Conservation (phyloP, 2,797 vertebrate species). For the Melanogrammus aeglefinus region DNA sequence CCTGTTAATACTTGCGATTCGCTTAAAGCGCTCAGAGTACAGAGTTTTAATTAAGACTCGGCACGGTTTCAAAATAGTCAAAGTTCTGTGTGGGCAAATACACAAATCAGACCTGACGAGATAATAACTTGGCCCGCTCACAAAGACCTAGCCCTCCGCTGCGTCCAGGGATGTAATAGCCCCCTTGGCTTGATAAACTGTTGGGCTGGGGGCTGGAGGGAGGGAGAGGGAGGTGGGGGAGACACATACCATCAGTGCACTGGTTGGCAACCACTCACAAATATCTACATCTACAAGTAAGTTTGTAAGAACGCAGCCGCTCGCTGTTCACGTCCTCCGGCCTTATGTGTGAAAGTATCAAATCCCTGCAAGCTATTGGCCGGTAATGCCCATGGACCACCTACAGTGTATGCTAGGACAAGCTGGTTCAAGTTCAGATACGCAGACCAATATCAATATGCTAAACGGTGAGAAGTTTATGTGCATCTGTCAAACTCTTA, state of each 20-base stretch:
- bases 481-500: neutral
- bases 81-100: slow-evolving; percentile 36
- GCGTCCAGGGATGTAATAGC: slow-evolving; percentile 32
- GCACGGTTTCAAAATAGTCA: slow-evolving; percentile 39
- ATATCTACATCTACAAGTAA: neutral
- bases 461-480: neutral
- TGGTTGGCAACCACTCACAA: neutral
- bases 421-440: neutral
- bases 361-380: neutral
- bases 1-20: slow-evolving; percentile 39
- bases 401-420: too few relatives aligned
- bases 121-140: slow-evolving; percentile 51
- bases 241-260: neutral
- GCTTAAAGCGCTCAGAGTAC: slow-evolving; percentile 21
- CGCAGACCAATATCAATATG: neutral
- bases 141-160: slow-evolving; percentile 37
- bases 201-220: neutral
- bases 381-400: neutral
- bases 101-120: slow-evolving; percentile 63
- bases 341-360: neutral
- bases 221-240: neutral
- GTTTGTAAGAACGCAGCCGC: neutral
- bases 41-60: slow-evolving; percentile 56
- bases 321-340: neutral
- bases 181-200: slow-evolving; percentile 27